Evolutionary conservation across 2,888 invertebrate species (phyloP).

Genomic region (Tribolium freemani): DNA sequence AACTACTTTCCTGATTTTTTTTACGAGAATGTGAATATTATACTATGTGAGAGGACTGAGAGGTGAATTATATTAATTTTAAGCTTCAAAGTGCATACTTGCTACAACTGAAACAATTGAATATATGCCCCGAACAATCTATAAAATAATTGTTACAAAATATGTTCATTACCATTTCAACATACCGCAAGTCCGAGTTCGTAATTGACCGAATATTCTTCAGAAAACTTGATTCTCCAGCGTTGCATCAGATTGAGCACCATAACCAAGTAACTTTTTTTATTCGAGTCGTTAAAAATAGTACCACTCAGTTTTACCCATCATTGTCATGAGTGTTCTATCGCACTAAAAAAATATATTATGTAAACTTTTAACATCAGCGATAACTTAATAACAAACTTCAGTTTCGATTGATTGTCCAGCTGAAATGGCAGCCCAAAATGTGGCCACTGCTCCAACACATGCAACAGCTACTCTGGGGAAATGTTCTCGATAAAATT

Average conservation of each 20-base stretch:
- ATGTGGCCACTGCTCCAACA: neutral
- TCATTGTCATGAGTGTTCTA: too few relatives aligned
- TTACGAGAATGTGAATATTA: too few relatives aligned
- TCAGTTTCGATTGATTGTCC: neutral
- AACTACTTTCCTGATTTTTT: too few relatives aligned
- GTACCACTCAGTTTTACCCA: too few relatives aligned
- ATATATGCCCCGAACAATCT: constrained; percentile 1
- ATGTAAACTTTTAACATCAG: too few relatives aligned
- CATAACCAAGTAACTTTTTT: too few relatives aligned
- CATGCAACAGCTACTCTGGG: neutral
- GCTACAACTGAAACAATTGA: neutral
- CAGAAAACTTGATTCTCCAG: neutral
- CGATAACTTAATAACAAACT: too few relatives aligned
- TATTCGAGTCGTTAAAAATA: too few relatives aligned
- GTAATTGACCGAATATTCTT: neutral
- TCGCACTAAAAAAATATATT: too few relatives aligned
- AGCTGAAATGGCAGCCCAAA: neutral
- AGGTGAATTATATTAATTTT: too few relatives aligned
- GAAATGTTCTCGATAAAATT: neutral
- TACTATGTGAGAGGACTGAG: too few relatives aligned
- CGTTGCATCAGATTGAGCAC: neutral
- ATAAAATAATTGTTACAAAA: neutral
- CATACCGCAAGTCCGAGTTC: neutral
- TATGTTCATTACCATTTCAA: too few relatives aligned
- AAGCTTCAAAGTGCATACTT: neutral